Evolutionary conservation across 1,140 invertebrate species (phyloP), one percentile per base, ranked within the genome.

Genomic region (Stegodyphus dumicola): DNA sequence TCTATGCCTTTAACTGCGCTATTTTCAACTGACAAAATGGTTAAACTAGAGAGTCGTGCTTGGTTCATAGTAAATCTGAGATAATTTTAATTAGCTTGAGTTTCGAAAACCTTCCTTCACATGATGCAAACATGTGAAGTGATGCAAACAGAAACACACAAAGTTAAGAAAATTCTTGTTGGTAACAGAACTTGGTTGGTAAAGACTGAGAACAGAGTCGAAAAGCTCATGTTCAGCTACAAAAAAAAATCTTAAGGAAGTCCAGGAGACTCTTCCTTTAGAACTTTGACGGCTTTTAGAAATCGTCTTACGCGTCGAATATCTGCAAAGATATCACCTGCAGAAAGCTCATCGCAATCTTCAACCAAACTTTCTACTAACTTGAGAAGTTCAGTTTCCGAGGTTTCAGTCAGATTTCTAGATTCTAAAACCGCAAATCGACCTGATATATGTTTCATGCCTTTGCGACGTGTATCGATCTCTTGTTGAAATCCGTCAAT

Each of bases 51-150:
- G 17, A 4, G 67, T 18, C 67, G 13, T 5, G 67, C 11, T 69
- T 69, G 67, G 2, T 18, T 69, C 67, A 69, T 69, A 13, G 67
- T 69, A 2, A 17, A 2, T 69, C 5, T n/a, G 67, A 69, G 17
- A 69, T 69, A 69, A 69, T 69, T 69, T 69, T 69, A 13, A n/a
- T 69, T 69, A 48, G 17, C 33, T 69, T 69, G 67, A 69, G 67
- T 18, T 69, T 13, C 2, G 1, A 2, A 18, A n/a, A 69, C 2
- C 11, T n/a, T 48, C 67, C 67, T 5, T 69, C 17, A 17, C 67
- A 33, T 33, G 3, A 33, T 33, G 33, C 33, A 33, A n/a, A n/a
- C n/a, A n/a, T n/a, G n/a, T n/a, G n/a, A n/a, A n/a, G n/a, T n/a
- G n/a, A n/a, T n/a, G n/a, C n/a, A n/a, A n/a, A 33, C 33, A 33